phyloP scores from a whole-genome alignment of 35 echinoderm and acorn worm genomes.

The Strongylocentrotus purpuratus region DNA sequence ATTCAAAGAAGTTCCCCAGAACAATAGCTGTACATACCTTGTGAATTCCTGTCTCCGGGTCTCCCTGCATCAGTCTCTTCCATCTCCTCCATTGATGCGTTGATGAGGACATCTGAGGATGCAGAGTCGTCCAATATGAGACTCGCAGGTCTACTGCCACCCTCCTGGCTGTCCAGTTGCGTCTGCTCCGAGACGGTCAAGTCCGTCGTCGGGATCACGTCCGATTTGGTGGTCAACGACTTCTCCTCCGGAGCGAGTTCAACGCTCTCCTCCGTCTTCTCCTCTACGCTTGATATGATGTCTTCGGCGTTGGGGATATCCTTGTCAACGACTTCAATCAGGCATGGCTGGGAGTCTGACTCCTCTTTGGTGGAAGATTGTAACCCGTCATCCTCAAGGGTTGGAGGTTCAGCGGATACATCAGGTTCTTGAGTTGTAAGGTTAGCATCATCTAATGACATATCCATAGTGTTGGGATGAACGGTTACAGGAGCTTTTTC shows the following conservation, averaged over 20 bases:
- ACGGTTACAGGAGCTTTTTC: not conserved
- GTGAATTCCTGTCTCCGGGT: conserved; percentile 19
- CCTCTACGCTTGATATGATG: not conserved
- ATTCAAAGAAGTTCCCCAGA: not conserved
- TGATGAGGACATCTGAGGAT: not conserved
- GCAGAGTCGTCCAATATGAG: conserved; percentile 24
- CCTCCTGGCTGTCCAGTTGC: not conserved
- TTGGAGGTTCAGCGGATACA: not conserved
- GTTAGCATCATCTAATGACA: not conserved
- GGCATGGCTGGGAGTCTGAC: conserved; percentile 16
- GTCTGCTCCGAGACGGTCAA: not conserved
- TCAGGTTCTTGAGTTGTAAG: not conserved
- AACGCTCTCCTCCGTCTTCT: not conserved
- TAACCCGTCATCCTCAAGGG: not conserved
- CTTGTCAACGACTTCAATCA: conserved; percentile 38
- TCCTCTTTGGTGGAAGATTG: not conserved
- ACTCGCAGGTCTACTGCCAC: not conserved
- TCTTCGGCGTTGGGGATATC: not conserved
- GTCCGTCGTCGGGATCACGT: conserved; percentile 16
- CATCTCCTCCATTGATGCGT: not conserved
- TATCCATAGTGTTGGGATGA: not conserved
- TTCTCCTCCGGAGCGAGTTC: not conserved
- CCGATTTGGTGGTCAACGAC: not conserved
- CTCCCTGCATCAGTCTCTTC: conserved; percentile 21
- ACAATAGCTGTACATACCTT: not conserved